Base-by-base conservation (phyloP, 2,888 invertebrate genomes). In the Chalcis sispes region DNA sequence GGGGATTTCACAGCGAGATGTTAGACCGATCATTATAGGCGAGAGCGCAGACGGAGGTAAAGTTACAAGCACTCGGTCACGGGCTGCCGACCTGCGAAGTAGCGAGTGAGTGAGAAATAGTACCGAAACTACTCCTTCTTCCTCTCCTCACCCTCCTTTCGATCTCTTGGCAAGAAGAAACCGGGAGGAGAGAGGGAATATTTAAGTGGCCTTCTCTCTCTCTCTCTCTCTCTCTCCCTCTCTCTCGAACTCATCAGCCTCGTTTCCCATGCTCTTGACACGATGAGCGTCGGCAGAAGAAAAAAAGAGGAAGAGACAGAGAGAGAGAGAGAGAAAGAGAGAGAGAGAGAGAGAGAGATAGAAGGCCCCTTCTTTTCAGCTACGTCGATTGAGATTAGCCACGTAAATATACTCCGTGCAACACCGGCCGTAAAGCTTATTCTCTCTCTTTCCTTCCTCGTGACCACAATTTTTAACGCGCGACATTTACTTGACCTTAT, bases 311-410 rank as follows among this genome's bases (percentile, higher is more conserved):
- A n/a, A n/a, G n/a, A n/a, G n/a, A n/a, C n/a, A n/a, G n/a, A n/a
- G n/a, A n/a, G n/a, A n/a, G n/a, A n/a, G n/a, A n/a, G n/a, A n/a
- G n/a, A n/a, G n/a, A n/a, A n/a, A n/a, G n/a, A n/a, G n/a, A n/a
- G n/a, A n/a, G 20, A 27, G 20, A 13, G 64, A 1, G 7, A 5
- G 20, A 32, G 32, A 27, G 32, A 64, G 72, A 75, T n/a, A 18
- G 18, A n/a, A 48, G 25, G 50, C 5, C 25, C 10, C 46, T 50
- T 71, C 76, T 72, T 81, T 80, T 74, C 74, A 67, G 48, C 76
- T 1, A 40, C 25, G 59, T 42, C 79, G 86, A 87, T 87, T 83
- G 81, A 86, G 87, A 87, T 87, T 86, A 84, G 76, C 81, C 87
- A 86, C 86, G 86, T 81, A 86, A 86, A 86, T 81, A 83, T 74